These are phyloP conservation scores for Trachelipus rathkii DNA, from an alignment of 1,140 invertebrate genomes.

Conservation along the genomic window DNA sequence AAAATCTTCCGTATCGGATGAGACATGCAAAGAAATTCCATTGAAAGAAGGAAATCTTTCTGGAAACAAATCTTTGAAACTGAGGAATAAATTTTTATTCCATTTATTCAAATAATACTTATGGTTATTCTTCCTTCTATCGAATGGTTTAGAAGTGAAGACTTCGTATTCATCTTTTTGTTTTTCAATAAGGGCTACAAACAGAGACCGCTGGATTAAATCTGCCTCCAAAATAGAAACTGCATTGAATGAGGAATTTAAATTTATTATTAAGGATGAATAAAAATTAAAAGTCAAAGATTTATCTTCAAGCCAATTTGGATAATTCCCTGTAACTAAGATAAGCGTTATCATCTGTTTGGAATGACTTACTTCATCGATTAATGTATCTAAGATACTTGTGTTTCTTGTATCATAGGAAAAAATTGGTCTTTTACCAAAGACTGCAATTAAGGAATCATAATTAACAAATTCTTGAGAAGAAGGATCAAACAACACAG, in stretches of 20 bases:
- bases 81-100: not conserved
- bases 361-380: not conserved
- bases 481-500: not conserved
- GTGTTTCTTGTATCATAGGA: not conserved
- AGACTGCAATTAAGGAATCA: not conserved
- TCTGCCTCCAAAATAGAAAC: not conserved
- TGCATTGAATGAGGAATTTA: not conserved
- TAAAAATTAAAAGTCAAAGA: not conserved
- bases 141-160: not conserved
- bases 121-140: not conserved
- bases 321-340: not conserved
- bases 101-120: not conserved
- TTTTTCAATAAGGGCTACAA: not conserved
- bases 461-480: not conserved
- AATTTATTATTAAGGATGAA: not conserved
- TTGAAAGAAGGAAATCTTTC: slow-evolving; percentile 11
- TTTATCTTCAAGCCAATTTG: not conserved
- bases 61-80: not conserved
- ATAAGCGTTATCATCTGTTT: not conserved
- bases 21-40: slow-evolving; percentile 26
- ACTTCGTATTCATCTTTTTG: not conserved
- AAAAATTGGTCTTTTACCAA: not conserved
- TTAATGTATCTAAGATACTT: not conserved
- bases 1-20: slow-evolving; percentile 36
- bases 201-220: not conserved